Evolutionary conservation across 2,888 invertebrate species (phyloP), one percentile per base, ranked within the genome.

Genomic region (Suillia variegata): DNA sequence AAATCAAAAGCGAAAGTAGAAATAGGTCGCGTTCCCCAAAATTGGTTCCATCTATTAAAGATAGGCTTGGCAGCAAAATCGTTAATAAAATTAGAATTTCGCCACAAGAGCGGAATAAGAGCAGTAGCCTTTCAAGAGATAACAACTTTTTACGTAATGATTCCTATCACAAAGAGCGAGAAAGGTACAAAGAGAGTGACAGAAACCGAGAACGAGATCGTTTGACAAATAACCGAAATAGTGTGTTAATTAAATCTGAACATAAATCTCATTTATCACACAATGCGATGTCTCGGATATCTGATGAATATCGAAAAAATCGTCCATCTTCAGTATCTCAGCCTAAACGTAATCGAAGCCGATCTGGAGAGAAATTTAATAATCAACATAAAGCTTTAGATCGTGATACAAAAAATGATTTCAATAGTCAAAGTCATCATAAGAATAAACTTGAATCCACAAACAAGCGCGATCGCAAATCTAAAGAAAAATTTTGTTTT

Each of bases 11-110:
- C 22, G 74, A 76, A 51, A 62, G 51, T 20, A 67, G 56, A 58
- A 70, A 70, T n/a, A 70, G 70, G 20, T 69, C 70, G 6, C 56
- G 58, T 59, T 70, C 73, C 26, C 71, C 74, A 0, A 73, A 68
- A 54, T 58, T 63, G 22, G 45, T 17, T 38, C 75, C 70, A 67
- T 91, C 93, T 0, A 89, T 92, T 0, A 93, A 92, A 79, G 93
- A 93, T 64, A 85, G 93, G 48, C 83, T 93, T 2, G 93, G 93
- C 1, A 89, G 90, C 1, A 78, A 78, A 63, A 63, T 75, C 49
- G 62, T 71, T 1, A 62, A 56, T 38, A 72, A 71, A 24, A 64
- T 69, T n/a, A 65, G 66, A 38, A 60, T 68, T 58, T 64, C 74
- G 26, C 64, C 73, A 33, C 58, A 73, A 17, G 1, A 61, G 38